Conservation (phyloP, 1,140 invertebrate genomes). For the Micrasema minimum region DNA sequence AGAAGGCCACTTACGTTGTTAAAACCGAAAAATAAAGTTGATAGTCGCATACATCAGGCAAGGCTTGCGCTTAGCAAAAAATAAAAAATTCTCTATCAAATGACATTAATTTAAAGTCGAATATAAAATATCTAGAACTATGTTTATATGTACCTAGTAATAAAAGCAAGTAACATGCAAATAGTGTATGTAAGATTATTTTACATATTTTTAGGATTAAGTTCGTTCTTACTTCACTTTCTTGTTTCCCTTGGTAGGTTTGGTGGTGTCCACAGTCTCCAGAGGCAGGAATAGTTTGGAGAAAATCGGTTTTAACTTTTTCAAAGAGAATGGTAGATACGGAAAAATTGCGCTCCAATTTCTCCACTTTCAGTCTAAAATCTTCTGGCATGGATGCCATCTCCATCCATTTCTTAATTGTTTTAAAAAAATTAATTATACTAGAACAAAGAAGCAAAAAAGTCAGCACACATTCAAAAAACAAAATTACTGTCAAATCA, state of each 20-base stretch:
- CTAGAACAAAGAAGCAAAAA: slow-evolving; percentile 68
- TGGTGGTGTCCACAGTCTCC: slow-evolving; percentile 68
- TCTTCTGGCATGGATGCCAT: slow-evolving; percentile 90
- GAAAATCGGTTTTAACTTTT: slow-evolving; percentile 92
- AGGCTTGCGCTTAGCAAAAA: too few species aligned
- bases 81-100: too few species aligned
- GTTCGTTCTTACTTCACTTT: slow-evolving; percentile 73
- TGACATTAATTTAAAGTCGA: too few species aligned
- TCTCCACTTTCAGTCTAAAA: slow-evolving; percentile 86
- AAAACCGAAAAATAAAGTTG: too few species aligned
- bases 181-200: too few species aligned
- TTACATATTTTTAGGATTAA: too few species aligned
- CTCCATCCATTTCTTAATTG: slow-evolving; percentile 95
- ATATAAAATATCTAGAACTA: too few species aligned
- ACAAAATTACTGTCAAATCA: background rate
- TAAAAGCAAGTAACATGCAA: too few species aligned
- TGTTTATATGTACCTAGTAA: too few species aligned
- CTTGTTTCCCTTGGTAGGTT: slow-evolving; percentile 76
- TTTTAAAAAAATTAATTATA: slow-evolving; percentile 94
- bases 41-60: too few species aligned
- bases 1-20: too few species aligned
- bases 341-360: slow-evolving; percentile 91
- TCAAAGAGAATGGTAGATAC: slow-evolving; percentile 95
- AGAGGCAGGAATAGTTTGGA: slow-evolving; percentile 80
- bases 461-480: background rate